These are phyloP conservation scores for Copidosoma floridanum DNA, from an alignment of 1,140 invertebrate species.

Conservation along the genomic window DNA sequence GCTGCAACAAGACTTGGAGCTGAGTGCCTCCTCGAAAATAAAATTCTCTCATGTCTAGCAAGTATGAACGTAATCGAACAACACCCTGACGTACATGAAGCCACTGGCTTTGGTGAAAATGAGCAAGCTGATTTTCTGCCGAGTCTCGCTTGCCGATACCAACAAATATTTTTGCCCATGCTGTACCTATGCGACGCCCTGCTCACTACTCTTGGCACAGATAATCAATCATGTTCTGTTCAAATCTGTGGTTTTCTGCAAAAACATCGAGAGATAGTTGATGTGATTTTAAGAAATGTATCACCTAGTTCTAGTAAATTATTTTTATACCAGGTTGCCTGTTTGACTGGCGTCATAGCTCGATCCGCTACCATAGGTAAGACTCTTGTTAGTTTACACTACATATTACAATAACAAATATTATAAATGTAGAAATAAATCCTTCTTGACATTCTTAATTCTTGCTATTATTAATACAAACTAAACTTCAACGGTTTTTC, in stretches of 20 bases:
- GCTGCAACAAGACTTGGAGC: constrained; percentile 72
- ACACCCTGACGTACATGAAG: constrained; percentile 67
- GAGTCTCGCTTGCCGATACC: constrained; percentile 66
- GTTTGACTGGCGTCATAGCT: constrained; percentile 75
- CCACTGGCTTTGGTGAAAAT: constrained; percentile 46
- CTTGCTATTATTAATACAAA: background rate
- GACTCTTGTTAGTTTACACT: constrained; percentile 19
- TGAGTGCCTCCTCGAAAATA: constrained; percentile 72
- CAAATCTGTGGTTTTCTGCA: constrained; percentile 79
- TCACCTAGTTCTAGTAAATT: constrained; percentile 59
- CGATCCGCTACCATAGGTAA: constrained; percentile 68
- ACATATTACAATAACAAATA: constrained; percentile 4
- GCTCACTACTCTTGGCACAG: constrained; percentile 75
- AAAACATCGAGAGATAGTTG: constrained; percentile 77
- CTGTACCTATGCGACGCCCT: constrained; percentile 77
- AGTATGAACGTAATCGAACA: constrained; percentile 75
- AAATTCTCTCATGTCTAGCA: constrained; percentile 70
- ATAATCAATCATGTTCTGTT: constrained; percentile 76
- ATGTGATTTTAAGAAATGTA: constrained; percentile 71
- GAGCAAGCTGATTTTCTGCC: constrained; percentile 64
- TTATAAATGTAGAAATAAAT: background rate
- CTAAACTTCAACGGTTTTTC: background rate
- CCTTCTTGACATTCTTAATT: background rate
- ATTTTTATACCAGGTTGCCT: constrained; percentile 69
- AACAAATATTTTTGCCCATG: constrained; percentile 78